Evolutionary conservation across 2,888 invertebrate genomes (phyloP).

Genomic region (Apocheima hispidaria): DNA sequence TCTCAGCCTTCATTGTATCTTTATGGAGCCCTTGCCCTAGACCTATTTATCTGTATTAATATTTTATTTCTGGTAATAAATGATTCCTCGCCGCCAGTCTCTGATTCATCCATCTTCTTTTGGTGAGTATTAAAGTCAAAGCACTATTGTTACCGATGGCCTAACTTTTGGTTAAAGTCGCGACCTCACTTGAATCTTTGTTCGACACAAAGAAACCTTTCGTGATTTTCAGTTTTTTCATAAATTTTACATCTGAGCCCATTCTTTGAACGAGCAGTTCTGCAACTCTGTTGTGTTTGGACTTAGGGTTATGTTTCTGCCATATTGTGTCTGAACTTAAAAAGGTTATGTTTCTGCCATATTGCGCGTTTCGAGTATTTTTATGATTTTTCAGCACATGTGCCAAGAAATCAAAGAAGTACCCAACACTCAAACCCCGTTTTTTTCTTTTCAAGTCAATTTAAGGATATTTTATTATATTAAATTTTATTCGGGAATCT

Average conservation of each 20-base stretch:
- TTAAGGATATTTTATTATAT: neutral
- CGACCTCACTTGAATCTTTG: constrained; percentile 42
- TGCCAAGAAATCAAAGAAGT: too few species aligned
- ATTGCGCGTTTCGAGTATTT: neutral
- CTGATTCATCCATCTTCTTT: constrained; percentile 18
- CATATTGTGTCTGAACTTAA: neutral
- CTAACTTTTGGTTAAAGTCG: constrained; percentile 24
- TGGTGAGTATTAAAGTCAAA: constrained; percentile 14
- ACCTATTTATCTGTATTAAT: constrained; percentile 25
- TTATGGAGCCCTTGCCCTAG: neutral
- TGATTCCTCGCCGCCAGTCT: constrained; percentile 6
- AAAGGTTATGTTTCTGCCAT: neutral
- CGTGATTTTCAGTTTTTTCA: constrained; percentile 4
- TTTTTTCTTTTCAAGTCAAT: neutral
- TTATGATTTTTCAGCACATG: too few species aligned
- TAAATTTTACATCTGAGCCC: neutral
- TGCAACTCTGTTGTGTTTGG: neutral
- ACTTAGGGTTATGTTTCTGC: neutral
- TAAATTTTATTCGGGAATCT: too few species aligned
- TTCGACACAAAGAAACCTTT: constrained; percentile 37
- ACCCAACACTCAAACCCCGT: too few species aligned
- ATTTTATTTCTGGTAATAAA: constrained; percentile 23
- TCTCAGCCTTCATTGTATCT: neutral
- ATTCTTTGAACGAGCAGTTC: neutral
- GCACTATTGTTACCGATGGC: constrained; percentile 22